Evolutionary conservation across 2,888 invertebrate species (phyloP).

Genomic region (Dolichomitus sp.): DNA sequence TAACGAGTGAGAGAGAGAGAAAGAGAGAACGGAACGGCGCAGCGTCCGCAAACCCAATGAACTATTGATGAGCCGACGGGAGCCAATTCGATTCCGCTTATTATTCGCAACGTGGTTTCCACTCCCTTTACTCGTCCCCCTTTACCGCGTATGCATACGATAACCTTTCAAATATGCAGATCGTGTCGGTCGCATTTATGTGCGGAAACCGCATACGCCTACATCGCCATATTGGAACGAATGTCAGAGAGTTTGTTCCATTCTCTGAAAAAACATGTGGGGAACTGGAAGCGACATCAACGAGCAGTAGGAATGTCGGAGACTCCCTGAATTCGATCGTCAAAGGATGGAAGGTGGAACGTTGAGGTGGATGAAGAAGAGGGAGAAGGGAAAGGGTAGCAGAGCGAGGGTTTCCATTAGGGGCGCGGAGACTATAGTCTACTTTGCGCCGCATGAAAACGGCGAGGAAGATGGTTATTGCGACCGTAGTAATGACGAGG

Average conservation of each 20-base stretch:
- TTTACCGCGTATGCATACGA: constrained; percentile 64
- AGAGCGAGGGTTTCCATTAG: constrained; percentile 48
- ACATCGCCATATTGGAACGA: constrained; percentile 1
- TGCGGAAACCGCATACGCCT: constrained; percentile 33
- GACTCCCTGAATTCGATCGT: not conserved
- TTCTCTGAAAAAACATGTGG: not conserved
- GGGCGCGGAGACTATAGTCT: constrained; percentile 38
- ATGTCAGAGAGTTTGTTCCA: not conserved
- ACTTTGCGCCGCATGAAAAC: constrained; percentile 21
- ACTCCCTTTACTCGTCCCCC: constrained; percentile 27
- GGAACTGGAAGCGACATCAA: constrained; percentile 3
- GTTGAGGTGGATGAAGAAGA: constrained; percentile 15
- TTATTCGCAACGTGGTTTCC: constrained; percentile 68
- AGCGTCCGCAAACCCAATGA: constrained; percentile 69
- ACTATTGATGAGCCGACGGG: constrained; percentile 67
- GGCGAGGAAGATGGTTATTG: constrained; percentile 68
- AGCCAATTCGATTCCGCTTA: constrained; percentile 73
- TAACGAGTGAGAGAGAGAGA: constrained; percentile 9
- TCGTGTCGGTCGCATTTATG: constrained; percentile 67
- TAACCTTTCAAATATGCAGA: constrained; percentile 74
- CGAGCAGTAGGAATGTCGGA: not conserved
- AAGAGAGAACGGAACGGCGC: constrained; percentile 8
- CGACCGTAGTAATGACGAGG: constrained; percentile 74
- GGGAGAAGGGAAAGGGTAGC: not conserved
- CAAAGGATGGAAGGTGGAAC: constrained; percentile 42